phyloP scores from a whole-genome alignment of 2,797 vertebrate species.

The Schizopygopsis malacanthus region DNA sequence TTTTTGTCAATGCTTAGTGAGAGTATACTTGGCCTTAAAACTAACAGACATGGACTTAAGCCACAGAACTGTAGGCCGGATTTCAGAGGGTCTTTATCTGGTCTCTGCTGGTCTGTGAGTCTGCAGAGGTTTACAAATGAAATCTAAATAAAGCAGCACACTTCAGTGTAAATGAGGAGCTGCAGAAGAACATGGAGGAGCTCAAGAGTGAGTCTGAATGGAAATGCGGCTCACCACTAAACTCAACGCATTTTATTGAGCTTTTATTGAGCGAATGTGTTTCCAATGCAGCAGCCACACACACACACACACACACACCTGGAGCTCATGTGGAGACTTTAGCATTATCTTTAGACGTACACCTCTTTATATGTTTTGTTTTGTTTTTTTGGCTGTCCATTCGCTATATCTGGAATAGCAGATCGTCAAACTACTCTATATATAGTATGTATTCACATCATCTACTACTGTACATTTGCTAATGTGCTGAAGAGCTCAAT shows the following conservation, averaged over 20 bases:
- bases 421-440: too few species aligned
- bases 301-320: not conserved
- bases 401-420: too few species aligned
- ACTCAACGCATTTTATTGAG: conserved; percentile 69
- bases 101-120: conserved; percentile 4
- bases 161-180: conserved; percentile 38
- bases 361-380: too few species aligned
- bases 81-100: too few species aligned
- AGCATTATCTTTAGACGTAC: too few species aligned
- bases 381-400: too few species aligned
- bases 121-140: conserved; percentile 28
- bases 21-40: too few species aligned
- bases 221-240: conserved; percentile 58
- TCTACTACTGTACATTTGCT: too few species aligned
- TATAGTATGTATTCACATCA: too few species aligned
- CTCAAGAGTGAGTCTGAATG: conserved; percentile 66
- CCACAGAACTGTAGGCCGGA: not conserved
- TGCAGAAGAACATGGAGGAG: conserved; percentile 54
- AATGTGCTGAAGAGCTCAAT: too few species aligned
- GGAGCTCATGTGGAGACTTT: too few species aligned
- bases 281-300: conserved; percentile 63
- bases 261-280: conserved; percentile 59
- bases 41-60: not conserved
- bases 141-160: conserved; percentile 40
- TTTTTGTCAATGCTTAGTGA: not conserved